Evolutionary conservation across 2,888 invertebrate species (phyloP).

Genomic region (Philhelius pedissequus): DNA sequence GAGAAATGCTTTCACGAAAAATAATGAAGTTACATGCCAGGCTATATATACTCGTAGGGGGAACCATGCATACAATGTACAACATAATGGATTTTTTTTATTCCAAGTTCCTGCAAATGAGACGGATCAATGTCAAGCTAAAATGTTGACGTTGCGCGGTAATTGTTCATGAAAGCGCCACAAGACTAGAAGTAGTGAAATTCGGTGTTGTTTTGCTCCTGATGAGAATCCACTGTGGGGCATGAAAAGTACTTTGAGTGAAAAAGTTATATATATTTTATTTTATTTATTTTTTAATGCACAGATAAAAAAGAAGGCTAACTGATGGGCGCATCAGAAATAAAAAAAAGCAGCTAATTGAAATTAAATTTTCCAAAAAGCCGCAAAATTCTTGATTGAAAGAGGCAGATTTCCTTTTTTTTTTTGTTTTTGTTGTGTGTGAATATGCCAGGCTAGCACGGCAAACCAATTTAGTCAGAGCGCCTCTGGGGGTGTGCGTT

Average conservation of each 20-base stretch:
- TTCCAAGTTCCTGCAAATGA: conserved; percentile 32
- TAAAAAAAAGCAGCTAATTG: conserved; percentile 9
- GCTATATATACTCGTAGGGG: too few species aligned
- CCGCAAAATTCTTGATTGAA: conserved; percentile 59
- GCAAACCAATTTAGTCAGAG: conserved; percentile 41
- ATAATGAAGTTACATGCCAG: conserved; percentile 46
- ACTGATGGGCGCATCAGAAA: background rate
- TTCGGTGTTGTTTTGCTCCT: background rate
- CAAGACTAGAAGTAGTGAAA: background rate
- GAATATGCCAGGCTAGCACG: background rate
- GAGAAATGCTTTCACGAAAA: conserved; percentile 35
- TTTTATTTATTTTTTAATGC: background rate
- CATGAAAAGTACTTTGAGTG: background rate
- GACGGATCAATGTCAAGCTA: conserved; percentile 57
- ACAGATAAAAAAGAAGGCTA: background rate
- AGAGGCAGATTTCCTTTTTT: conserved; percentile 27
- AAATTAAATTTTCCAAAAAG: conserved; percentile 58
- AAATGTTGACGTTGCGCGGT: conserved; percentile 49
- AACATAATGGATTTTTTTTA: conserved; percentile 52
- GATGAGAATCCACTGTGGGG: conserved; percentile 20
- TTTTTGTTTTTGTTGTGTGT: background rate
- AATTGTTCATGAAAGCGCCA: conserved; percentile 57
- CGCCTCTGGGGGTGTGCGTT: conserved; percentile 46
- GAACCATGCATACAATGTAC: conserved; percentile 17
- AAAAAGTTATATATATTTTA: background rate